Evolutionary conservation across 2,113 vertebrate species (phyloP), one percentile per base, ranked within the genome.

Genomic region (Ceyx melanurus): DNA sequence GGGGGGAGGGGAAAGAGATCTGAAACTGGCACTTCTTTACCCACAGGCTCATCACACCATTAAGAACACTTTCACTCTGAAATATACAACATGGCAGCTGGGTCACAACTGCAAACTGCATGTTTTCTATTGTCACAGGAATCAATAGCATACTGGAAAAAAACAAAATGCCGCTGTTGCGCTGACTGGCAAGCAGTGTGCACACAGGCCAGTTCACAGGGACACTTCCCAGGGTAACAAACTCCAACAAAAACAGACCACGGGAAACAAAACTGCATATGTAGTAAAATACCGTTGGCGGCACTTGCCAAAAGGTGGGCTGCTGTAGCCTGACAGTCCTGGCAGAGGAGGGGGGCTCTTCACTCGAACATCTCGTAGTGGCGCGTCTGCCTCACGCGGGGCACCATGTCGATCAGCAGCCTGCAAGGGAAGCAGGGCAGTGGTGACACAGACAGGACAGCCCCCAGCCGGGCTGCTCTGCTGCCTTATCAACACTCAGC

Each of bases 331-430:
- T 35, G 6, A 82, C 82, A 96, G 84, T 93, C 93, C 92, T 56
- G 66, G 43, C 26, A 62, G 66, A 77, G 56, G 72, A 73, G 35
- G 78, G 87, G 93, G 78, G 65, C 8, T 53, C 77, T 61, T 99
- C 97, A 99, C 96, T 99, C 99, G 48, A 99, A 99, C 95, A 99
- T 99, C 92, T 99, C 99, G 9, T 99, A 99, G 95, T 99, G 98
- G 75, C 98, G 98, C 0, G 99, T 99, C 89, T 99, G 99, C 97
- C 98, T 97, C 75, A 99, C 98, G 1, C 98, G 98, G 37, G 99
- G 99, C 15, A 99, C 96, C 98, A 99, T 99, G 65, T 99, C 99
- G 12, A 98, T 94, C 89, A 99, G 98, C 85, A 99, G 97, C 96
- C 99, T 99, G 98, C 48, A 82, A 68, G 57, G 62, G 91, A 37